Evolutionary conservation across 2,113 vertebrate genomes (phyloP).

Genomic region (Rhineura floridana): DNA sequence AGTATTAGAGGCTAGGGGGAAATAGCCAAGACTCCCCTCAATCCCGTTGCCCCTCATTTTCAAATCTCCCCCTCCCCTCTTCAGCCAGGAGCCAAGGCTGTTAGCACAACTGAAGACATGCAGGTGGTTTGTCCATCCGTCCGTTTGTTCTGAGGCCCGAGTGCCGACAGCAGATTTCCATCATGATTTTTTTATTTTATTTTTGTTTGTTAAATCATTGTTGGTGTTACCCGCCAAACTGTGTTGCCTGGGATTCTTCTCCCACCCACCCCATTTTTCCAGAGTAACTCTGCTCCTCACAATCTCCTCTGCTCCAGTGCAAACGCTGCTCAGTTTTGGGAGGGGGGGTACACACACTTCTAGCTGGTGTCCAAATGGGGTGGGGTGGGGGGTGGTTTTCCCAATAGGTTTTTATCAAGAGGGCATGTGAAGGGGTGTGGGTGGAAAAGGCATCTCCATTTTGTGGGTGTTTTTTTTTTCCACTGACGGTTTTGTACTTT

Average conservation of each 20-base stretch:
- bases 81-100: background rate
- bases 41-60: constrained; percentile 18
- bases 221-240: constrained; percentile 15
- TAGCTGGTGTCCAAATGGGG: background rate
- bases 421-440: background rate
- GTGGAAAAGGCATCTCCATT: constrained; percentile 2
- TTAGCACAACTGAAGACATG: constrained; percentile 26
- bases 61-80: background rate
- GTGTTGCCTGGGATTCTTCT: constrained; percentile 8
- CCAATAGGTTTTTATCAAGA: constrained; percentile 16
- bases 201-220: constrained; percentile 23
- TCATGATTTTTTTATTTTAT: constrained; percentile 10
- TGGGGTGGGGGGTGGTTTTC: background rate
- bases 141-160: constrained; percentile 6
- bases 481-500: constrained; percentile 30
- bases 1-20: constrained; percentile 1
- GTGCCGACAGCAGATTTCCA: constrained; percentile 11
- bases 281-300: background rate
- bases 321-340: background rate
- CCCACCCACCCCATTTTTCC: background rate
- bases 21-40: constrained; percentile 1
- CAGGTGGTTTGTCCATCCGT: constrained; percentile 15
- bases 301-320: background rate
- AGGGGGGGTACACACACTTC: background rate
- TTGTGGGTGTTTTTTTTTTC: background rate